These are phyloP conservation scores for Macroramphosus scolopax DNA, from an alignment of 2,797 vertebrate genomes.

Conservation along the genomic window DNA sequence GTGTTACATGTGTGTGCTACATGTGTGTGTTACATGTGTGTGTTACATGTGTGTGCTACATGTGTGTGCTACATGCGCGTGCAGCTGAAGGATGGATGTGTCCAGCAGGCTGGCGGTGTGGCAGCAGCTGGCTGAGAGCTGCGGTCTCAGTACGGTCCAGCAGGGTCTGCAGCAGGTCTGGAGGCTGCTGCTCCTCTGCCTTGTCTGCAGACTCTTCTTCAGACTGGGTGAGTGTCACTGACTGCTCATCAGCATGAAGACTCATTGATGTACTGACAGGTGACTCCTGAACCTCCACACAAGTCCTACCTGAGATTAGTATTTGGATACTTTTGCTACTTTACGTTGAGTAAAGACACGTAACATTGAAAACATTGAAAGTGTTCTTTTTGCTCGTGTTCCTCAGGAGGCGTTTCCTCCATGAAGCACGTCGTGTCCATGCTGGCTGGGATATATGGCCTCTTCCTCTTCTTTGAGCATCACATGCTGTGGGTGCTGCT, in stretches of 20 bases:
- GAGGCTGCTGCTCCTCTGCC: slow-evolving; percentile 87
- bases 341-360: no score
- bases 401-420: slow-evolving; percentile 58
- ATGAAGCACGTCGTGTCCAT: slow-evolving; percentile 81
- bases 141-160: slow-evolving; percentile 82
- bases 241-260: neutral
- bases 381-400: slow-evolving; percentile 2
- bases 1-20: neutral
- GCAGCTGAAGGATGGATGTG: slow-evolving; percentile 67
- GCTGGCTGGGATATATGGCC: slow-evolving; percentile 80
- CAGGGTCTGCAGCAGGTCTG: slow-evolving; percentile 89
- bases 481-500: slow-evolving; percentile 90
- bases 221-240: slow-evolving; percentile 78
- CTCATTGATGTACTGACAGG: no score
- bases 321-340: no score
- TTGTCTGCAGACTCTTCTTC: slow-evolving; percentile 83
- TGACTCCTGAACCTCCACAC: no score
- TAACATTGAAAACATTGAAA: no score
- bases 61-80: neutral
- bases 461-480: slow-evolving; percentile 87
- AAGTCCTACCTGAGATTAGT: no score
- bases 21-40: neutral
- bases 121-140: slow-evolving; percentile 83
- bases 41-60: no score
- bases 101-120: slow-evolving; percentile 81